phyloP scores from a whole-genome alignment of 2,113 vertebrate species.

The Crotalus viridis region DNA sequence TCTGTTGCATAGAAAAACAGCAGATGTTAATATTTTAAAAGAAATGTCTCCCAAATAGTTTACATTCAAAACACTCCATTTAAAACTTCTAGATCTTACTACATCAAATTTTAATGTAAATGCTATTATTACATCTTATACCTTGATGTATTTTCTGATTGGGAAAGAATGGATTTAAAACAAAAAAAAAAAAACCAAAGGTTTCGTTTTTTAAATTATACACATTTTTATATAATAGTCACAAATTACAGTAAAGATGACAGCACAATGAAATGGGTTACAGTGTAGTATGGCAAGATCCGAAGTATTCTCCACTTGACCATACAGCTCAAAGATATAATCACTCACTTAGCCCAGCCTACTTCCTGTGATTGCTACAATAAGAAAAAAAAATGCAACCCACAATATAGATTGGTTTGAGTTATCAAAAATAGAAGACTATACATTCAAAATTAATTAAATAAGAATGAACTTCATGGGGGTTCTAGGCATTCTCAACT shows the following conservation, averaged over 20 bases:
- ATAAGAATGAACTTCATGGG: background rate
- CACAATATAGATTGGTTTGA: background rate
- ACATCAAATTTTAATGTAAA: background rate
- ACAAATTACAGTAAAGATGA: background rate
- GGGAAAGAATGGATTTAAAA: background rate
- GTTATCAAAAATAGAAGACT: background rate
- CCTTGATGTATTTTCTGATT: background rate
- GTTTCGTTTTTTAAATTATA: background rate
- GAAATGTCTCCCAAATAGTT: background rate
- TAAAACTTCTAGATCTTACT: background rate
- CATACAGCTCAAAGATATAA: background rate
- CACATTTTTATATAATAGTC: background rate
- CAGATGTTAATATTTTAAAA: background rate
- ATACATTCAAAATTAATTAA: background rate
- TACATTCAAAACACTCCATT: background rate
- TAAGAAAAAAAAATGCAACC: background rate
- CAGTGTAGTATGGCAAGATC: background rate
- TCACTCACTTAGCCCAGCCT: too few species aligned
- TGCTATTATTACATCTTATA: background rate
- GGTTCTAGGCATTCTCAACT: background rate
- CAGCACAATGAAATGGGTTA: background rate
- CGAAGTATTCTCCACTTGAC: background rate
- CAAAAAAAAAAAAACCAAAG: background rate
- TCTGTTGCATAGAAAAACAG: slow-evolving; percentile 63
- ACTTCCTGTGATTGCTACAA: background rate